Evolutionary conservation across 2,888 invertebrate species (phyloP), one percentile per base, ranked within the genome.

Genomic region (Sphaeridia pumilis): DNA sequence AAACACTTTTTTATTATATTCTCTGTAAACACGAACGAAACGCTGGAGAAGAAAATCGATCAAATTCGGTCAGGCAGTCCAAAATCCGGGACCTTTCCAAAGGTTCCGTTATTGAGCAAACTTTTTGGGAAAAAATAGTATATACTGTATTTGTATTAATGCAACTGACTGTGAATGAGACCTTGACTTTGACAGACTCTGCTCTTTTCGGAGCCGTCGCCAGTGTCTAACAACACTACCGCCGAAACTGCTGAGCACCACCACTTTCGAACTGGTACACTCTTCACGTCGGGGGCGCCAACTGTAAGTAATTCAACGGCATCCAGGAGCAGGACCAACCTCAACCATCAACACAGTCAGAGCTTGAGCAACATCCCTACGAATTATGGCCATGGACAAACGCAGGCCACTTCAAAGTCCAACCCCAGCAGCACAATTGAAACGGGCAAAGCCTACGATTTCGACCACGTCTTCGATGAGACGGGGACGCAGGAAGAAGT

Each of bases 381-480:
- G 17, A 26, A 38, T 12, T n/a, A n/a, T n/a, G n/a, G n/a, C n/a
- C 27, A 45, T 26, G n/a, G 27, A 4, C 45, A 45, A 17, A 17
- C 22, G 24, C 73, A 74, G 60, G 74, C 75, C 3, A 35, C 28
- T 14, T 17, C 35, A 10, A 44, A 38, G 72, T 85, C 46, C 75
- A 86, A 21, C 82, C 82, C 61, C 82, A 81, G 68, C 71, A 81
- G 46, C 80, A 80, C 53, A 76, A 79, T 21, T n/a, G 51, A 51
- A 88, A 92, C 58, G 81, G 86, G 60, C 84, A 88, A 69, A 47
- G 50, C 57, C 3, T 93, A 89, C 71, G 78, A 83, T 2, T 95
- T 89, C 70, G 94, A 95, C 69, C 77, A 82, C 49, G 88, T 88
- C 7, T 92, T 94, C 69, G 85, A 83, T 47, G 90, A 90, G 68